These are phyloP conservation scores for Branchinecta lindahli DNA, from an alignment of 1,140 invertebrate genomes.

Conservation along the genomic window DNA sequence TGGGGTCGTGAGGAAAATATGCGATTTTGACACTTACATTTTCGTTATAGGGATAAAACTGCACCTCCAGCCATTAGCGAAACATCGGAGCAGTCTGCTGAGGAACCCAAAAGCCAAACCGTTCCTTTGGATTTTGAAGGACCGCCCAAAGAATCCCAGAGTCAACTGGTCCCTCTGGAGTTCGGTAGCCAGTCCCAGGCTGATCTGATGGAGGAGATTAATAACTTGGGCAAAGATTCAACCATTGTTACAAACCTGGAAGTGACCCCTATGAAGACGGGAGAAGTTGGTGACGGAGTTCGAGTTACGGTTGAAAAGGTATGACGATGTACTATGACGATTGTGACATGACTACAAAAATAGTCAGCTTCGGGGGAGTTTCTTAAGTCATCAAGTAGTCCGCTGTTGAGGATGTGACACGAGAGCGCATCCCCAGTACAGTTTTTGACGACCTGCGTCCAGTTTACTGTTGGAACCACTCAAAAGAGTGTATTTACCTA, in stretches of 20 bases:
- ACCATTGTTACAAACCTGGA: neutral
- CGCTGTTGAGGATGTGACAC: too few species aligned
- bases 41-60: too few species aligned
- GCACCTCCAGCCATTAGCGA: neutral
- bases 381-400: too few species aligned
- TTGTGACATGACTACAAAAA: too few species aligned
- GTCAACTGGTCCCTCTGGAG: neutral
- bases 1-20: too few species aligned
- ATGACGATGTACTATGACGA: neutral
- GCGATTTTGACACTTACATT: too few species aligned
- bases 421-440: too few species aligned
- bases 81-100: neutral
- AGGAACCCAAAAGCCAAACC: neutral
- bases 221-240: neutral
- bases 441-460: too few species aligned
- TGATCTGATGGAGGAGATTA: neutral
- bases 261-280: neutral
- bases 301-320: slow-evolving; percentile 3
- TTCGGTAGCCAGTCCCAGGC: neutral
- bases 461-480: too few species aligned
- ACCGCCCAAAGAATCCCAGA: neutral
- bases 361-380: too few species aligned
- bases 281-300: neutral
- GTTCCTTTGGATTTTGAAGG: neutral
- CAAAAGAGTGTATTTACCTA: too few species aligned